Percentiles rank a stretch among this genome's conserved stretches.
phyloP scores from a whole-genome alignment of 2,797 vertebrate genomes.

The Darevskia nairensis region DNA sequence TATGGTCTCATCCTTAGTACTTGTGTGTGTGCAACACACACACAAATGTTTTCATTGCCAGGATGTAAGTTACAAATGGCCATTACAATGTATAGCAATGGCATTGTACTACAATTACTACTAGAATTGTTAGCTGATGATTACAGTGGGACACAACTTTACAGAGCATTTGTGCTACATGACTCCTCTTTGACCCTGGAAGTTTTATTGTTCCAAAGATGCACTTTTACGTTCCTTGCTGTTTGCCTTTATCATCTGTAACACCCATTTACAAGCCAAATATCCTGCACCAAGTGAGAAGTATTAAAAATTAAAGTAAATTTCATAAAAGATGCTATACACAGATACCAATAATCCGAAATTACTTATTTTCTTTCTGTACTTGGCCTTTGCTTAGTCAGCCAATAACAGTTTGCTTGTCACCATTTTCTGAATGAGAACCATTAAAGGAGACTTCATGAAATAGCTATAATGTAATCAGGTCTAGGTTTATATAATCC shows the following conservation, averaged over 20 bases:
- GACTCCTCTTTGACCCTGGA: neutral
- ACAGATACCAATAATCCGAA: constrained; percentile 41
- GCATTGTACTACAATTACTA: neutral
- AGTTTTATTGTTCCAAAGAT: neutral
- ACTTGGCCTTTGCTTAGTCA: constrained; percentile 3
- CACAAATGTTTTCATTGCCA: neutral
- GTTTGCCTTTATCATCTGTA: constrained; percentile 20
- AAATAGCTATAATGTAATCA: constrained; percentile 26
- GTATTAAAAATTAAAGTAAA: constrained; percentile 33
- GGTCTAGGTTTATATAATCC: constrained; percentile 24
- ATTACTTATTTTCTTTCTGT: constrained; percentile 22
- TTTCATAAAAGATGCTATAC: neutral
- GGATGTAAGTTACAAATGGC: neutral
- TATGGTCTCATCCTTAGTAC: neutral
- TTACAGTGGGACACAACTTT: neutral
- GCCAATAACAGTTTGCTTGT: constrained; percentile 27
- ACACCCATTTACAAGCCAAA: constrained; percentile 33
- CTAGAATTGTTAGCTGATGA: neutral
- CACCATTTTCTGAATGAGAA: constrained; percentile 39
- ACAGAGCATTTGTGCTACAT: neutral
- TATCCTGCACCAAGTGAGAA: constrained; percentile 12
- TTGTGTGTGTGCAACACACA: too few relatives aligned
- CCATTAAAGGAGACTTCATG: constrained; percentile 11
- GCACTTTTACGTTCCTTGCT: neutral
- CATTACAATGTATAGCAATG: neutral